Percentiles rank a stretch among this genome's conserved stretches.
These are phyloP conservation scores for Anolis carolinensis DNA, from an alignment of 2,113 vertebrate species.

Conservation along the genomic window DNA sequence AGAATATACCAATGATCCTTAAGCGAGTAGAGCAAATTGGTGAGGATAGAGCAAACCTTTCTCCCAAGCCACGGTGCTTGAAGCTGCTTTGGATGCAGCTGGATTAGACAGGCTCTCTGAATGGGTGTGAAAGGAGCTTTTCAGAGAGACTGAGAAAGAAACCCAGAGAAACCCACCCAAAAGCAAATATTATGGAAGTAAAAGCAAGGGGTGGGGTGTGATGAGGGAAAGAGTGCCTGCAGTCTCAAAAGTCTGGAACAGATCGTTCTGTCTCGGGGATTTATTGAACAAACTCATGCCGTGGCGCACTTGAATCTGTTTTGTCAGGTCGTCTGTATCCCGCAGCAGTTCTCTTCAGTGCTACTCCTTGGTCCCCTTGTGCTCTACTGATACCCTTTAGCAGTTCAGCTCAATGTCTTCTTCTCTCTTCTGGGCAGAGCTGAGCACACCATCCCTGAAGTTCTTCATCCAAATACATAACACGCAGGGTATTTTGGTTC, in stretches of 20 bases:
- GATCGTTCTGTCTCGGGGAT: not conserved
- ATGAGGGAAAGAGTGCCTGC: not conserved
- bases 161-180: not conserved
- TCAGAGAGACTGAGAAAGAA: conserved; percentile 3
- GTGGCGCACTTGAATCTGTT: not conserved
- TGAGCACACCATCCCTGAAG: not conserved
- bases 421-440: not conserved
- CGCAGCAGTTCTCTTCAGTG: not conserved
- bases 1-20: not conserved
- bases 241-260: conserved; percentile 8
- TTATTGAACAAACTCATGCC: not conserved
- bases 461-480: not conserved
- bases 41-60: not conserved
- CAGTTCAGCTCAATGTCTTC: not conserved
- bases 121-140: conserved; percentile 31
- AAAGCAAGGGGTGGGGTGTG: conserved; percentile 13
- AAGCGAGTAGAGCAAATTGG: not conserved
- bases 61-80: not conserved
- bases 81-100: conserved; percentile 6
- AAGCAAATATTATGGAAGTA: conserved; percentile 34
- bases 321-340: not conserved
- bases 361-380: not conserved
- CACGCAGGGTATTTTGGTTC: not conserved
- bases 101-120: not conserved
- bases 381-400: not conserved